A percentile compares a stretch with the other conserved stretches of the same genome.
These are phyloP conservation scores for Melanargia galathea DNA, from an alignment of 2,888 invertebrate genomes.

Conservation along the genomic window DNA sequence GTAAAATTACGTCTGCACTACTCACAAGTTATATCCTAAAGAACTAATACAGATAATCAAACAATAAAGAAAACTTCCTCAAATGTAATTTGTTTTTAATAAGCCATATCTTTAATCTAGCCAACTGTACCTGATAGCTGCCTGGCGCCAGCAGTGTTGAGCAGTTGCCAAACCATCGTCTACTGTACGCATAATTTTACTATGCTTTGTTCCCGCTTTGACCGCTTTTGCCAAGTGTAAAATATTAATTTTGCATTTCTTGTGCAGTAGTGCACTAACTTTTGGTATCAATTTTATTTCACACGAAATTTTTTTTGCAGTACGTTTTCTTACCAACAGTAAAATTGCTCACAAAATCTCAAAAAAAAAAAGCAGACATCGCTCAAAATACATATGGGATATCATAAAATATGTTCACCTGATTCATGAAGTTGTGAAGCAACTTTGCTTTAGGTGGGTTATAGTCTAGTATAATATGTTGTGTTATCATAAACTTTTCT, in stretches of 20 bases:
- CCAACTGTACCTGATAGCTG: slow-evolving; percentile 36
- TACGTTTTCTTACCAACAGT: no score
- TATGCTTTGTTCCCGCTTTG: slow-evolving; percentile 30
- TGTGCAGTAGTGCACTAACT: background rate
- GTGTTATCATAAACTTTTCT: no score
- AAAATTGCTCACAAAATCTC: no score
- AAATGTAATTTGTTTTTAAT: slow-evolving; percentile 16
- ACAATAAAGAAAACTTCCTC: slow-evolving; percentile 4
- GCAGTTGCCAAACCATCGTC: slow-evolving; percentile 49
- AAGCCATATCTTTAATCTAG: slow-evolving; percentile 26
- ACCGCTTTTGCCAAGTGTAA: slow-evolving; percentile 35
- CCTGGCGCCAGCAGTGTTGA: slow-evolving; percentile 44
- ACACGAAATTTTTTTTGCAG: no score
- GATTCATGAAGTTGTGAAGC: no score
- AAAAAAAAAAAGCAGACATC: no score
- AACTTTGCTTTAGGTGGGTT: no score
- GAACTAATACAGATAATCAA: slow-evolving; percentile 1
- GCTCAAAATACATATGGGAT: no score
- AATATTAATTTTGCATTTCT: slow-evolving; percentile 19
- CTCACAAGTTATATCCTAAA: background rate
- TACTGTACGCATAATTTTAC: slow-evolving; percentile 37
- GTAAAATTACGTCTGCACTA: background rate
- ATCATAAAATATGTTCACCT: no score
- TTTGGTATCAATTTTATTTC: background rate
- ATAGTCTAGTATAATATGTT: no score